Percentiles rank a stretch among this genome's conserved stretches.
phyloP scores from a whole-genome alignment of 2,888 invertebrate species.

The Andrena flavipes region DNA sequence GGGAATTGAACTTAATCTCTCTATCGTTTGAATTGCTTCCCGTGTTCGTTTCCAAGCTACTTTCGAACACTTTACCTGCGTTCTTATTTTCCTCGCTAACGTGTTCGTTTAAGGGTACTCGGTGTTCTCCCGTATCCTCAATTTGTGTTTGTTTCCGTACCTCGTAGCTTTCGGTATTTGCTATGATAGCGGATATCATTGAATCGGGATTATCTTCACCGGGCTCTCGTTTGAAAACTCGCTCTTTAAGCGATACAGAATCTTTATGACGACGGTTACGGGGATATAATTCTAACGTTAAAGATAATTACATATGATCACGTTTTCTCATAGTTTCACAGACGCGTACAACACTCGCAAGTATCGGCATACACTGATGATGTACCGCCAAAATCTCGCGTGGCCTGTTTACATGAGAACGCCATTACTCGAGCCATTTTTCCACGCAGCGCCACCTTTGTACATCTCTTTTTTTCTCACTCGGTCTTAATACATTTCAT shows the following conservation, averaged over 20 bases:
- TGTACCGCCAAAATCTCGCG: constrained; percentile 62
- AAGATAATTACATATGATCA: constrained; percentile 30
- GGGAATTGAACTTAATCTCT: constrained; percentile 10
- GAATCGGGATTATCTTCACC: constrained; percentile 8
- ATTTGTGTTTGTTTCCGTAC: constrained; percentile 37
- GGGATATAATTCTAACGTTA: constrained; percentile 25
- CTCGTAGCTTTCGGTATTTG: constrained; percentile 48
- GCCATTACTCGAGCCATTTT: not conserved
- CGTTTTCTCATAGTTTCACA: constrained; percentile 43
- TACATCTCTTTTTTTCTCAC: not conserved
- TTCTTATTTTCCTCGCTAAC: constrained; percentile 35
- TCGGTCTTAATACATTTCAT: not conserved
- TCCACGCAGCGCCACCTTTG: not conserved
- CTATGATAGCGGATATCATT: constrained; percentile 56
- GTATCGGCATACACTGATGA: constrained; percentile 18
- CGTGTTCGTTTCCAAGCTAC: not conserved
- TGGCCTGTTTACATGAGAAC: constrained; percentile 43
- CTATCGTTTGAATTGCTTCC: not conserved
- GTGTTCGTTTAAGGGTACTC: constrained; percentile 29
- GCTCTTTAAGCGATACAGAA: not conserved
- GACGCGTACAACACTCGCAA: constrained; percentile 26
- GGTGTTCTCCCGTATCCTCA: constrained; percentile 21
- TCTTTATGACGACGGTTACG: not conserved
- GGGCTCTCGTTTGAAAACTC: constrained; percentile 1
- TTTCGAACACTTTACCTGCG: constrained; percentile 9